Percentiles rank a stretch among this genome's conserved stretches.
Conservation (phyloP, 2,797 vertebrate species). For the Microtus obscurus region DNA sequence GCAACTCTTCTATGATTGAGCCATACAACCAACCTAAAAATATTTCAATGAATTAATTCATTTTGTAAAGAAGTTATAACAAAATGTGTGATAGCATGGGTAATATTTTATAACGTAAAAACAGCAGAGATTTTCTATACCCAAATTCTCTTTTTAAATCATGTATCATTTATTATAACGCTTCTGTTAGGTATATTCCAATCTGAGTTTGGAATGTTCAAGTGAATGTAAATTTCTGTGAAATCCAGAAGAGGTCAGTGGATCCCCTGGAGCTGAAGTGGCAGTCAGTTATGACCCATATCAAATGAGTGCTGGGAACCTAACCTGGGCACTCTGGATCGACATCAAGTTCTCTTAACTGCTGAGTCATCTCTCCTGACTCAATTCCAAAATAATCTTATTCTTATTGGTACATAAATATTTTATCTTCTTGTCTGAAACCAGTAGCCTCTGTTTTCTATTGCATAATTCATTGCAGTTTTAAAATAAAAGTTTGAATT, state of each 20-base stretch:
- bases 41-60: neutral
- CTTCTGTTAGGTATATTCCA: neutral
- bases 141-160: neutral
- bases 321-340: neutral
- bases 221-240: neutral
- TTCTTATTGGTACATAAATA: neutral
- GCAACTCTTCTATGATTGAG: neutral
- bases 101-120: neutral
- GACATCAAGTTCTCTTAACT: neutral
- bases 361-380: too few species aligned
- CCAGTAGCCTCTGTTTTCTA: neutral
- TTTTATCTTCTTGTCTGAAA: constrained; percentile 16
- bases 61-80: neutral
- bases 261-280: neutral
- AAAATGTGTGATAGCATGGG: neutral
- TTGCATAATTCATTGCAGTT: constrained; percentile 1
- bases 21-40: neutral
- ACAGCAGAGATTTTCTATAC: neutral
- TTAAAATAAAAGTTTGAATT: constrained; percentile 21
- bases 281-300: neutral
- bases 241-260: neutral
- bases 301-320: neutral
- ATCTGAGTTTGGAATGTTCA: neutral
- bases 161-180: neutral
- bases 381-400: too few species aligned